These are phyloP conservation scores for Siderastrea radians DNA, from an alignment of 92 coral and sea anemone species.

Conservation along the genomic window DNA sequence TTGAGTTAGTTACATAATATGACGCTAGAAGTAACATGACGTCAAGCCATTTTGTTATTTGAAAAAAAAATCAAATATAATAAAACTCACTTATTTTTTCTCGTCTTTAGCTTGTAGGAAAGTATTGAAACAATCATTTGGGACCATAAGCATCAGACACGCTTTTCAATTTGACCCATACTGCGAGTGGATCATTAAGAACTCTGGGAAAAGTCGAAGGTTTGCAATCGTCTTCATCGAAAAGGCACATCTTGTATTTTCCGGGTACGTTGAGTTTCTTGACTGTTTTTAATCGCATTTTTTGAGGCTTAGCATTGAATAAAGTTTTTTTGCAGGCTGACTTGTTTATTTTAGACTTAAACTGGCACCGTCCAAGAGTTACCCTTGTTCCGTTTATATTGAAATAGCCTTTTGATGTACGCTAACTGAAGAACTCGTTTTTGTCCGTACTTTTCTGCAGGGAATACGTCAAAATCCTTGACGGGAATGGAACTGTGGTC, in stretches of 20 bases:
- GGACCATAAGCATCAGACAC: not conserved
- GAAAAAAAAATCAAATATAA: too few species aligned
- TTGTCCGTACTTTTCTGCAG: not conserved
- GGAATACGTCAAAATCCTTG: slow-evolving; percentile 7
- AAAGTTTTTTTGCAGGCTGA: too few species aligned
- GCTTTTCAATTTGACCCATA: not conserved
- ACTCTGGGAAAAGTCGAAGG: not conserved
- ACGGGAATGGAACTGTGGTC: slow-evolving; percentile 19
- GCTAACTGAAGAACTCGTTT: not conserved
- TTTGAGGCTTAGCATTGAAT: not conserved
- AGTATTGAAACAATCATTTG: not conserved
- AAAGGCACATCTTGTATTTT: not conserved
- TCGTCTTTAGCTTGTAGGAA: not conserved
- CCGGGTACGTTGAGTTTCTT: not conserved
- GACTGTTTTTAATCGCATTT: not conserved
- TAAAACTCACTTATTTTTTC: not conserved
- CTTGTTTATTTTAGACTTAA: too few species aligned
- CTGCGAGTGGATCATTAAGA: not conserved
- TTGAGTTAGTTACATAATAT: too few species aligned
- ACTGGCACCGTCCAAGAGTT: too few species aligned
- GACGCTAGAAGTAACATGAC: too few species aligned
- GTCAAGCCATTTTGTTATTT: too few species aligned
- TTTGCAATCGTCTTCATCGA: slow-evolving; percentile 2
- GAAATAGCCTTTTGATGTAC: not conserved
- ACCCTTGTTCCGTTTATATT: too few species aligned